Evolutionary conservation across 2,797 vertebrate species (phyloP), one percentile per base, ranked within the genome.

Genomic region (Cottoperca gobio): DNA sequence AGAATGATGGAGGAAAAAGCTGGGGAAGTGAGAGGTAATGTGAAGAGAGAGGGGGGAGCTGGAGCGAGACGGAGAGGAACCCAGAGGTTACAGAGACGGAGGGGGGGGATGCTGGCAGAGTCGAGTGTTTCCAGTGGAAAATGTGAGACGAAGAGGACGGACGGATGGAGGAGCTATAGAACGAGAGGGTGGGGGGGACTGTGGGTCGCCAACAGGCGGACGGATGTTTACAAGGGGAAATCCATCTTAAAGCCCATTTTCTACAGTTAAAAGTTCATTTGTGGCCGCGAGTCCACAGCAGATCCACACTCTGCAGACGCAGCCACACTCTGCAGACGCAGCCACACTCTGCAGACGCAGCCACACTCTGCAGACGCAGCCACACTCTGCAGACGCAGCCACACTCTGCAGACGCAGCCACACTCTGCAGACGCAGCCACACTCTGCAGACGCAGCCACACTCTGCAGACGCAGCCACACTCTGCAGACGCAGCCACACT

Each of bases 121-220:
- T 54, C 1, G 0, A 68, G 66, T 45, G 71, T 82, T 80, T 86
- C 67, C 78, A 85, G 62, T 76, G 85, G 89, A 86, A 89, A 88
- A 26, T 64, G 24, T 85, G 82, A 85, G 40, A 21, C 13, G 1
- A 42, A 16, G 40, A 68, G 37, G 52, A 55, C 19, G 50, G 31
- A 70, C 9, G 45, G 63, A 63, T 4, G 48, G 62, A 35, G 2
- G 28, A 59, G 72, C 23, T 64, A 17, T 28, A 66, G 63, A n/a
- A 48, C 3, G 24, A 8, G 21, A 16, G 57, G 31, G 6, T 2
- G 43, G n/a, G 17, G 5, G 23, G 45, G 57, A 16, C 40, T 9
- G 11, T 31, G 69, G 53, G 73, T 42, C 64, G n/a, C n/a, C 60
- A n/a, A 52, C 4, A 57, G 49, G 53, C 68, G 73, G 43, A 63